Evolutionary conservation across 1,140 invertebrate species (phyloP).

Genomic region (Drosophila hydei): DNA sequence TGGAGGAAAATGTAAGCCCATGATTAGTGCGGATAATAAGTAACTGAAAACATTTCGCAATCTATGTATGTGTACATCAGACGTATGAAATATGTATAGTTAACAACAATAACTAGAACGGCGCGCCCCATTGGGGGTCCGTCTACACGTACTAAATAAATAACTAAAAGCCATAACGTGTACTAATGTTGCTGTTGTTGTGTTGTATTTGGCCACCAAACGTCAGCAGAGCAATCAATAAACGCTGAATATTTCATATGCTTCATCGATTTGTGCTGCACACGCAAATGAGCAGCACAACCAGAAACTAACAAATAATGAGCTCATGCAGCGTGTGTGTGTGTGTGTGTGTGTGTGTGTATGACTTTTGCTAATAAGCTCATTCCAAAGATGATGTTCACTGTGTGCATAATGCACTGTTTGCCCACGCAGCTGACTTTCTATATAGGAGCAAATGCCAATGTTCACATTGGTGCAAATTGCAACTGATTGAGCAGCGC

Average conservation of each 20-base stretch:
- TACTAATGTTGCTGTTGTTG: conserved; percentile 5
- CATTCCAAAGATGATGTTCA: conserved; percentile 14
- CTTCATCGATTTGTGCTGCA: conserved; percentile 21
- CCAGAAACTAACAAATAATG: conserved; percentile 28
- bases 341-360: conserved; percentile 16
- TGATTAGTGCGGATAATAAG: conserved; percentile 17
- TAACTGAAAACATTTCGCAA: conserved; percentile 3
- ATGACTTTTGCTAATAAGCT: conserved; percentile 26
- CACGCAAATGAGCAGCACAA: conserved; percentile 8
- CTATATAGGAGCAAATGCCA: conserved; percentile 49
- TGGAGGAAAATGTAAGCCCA: conserved; percentile 2
- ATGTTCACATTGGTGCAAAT: conserved; percentile 49
- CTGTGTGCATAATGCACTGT: conserved; percentile 35
- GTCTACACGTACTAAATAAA: conserved; percentile 10
- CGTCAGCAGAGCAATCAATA: conserved; percentile 29
- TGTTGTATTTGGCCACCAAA: conserved; percentile 10
- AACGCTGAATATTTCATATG: conserved; percentile 31
- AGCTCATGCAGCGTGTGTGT: conserved; percentile 18
- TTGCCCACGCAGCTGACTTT: conserved; percentile 26
- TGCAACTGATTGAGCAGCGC: conserved; percentile 72
- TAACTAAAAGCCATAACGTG: conserved; percentile 19
- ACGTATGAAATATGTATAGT: conserved; percentile 2
- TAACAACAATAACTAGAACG: background rate
- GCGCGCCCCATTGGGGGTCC: background rate
- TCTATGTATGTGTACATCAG: background rate